Percentiles rank a stretch among this genome's conserved stretches.
These are phyloP conservation scores for Colius striatus DNA, from an alignment of 2,113 vertebrate genomes.

Conservation along the genomic window DNA sequence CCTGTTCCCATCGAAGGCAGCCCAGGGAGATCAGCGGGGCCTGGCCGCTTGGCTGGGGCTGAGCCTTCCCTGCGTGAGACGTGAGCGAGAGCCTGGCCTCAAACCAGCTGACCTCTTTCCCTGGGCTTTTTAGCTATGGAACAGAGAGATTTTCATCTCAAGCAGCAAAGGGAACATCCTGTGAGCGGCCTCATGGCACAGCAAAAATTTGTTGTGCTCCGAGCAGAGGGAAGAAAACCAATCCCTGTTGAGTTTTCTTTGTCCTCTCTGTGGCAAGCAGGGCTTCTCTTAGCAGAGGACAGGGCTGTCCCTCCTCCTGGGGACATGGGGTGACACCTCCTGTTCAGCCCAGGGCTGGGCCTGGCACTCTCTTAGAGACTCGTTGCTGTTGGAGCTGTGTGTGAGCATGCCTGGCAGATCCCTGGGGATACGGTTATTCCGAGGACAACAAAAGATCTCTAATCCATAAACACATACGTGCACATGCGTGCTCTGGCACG, in stretches of 20 bases:
- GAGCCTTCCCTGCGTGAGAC: neutral
- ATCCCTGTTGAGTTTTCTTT: fast-evolving
- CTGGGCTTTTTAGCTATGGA: neutral
- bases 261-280: neutral
- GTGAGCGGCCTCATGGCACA: neutral
- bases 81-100: neutral
- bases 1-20: neutral
- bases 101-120: fast-evolving
- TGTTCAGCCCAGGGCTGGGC: neutral
- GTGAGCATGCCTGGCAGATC: neutral
- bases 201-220: neutral
- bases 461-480: neutral
- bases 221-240: neutral
- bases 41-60: neutral
- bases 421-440: too few relatives aligned
- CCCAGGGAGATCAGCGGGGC: neutral
- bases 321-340: fast-evolving
- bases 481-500: fast-evolving
- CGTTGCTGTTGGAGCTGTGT: neutral
- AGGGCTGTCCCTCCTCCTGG: too few relatives aligned
- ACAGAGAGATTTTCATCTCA: neutral
- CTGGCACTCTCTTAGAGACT: neutral
- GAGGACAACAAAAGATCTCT: neutral
- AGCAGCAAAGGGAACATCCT: neutral
- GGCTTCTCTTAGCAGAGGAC: neutral